Evolutionary conservation across 2,888 invertebrate genomes (phyloP).

Genomic region (Mellilla xanthometata): DNA sequence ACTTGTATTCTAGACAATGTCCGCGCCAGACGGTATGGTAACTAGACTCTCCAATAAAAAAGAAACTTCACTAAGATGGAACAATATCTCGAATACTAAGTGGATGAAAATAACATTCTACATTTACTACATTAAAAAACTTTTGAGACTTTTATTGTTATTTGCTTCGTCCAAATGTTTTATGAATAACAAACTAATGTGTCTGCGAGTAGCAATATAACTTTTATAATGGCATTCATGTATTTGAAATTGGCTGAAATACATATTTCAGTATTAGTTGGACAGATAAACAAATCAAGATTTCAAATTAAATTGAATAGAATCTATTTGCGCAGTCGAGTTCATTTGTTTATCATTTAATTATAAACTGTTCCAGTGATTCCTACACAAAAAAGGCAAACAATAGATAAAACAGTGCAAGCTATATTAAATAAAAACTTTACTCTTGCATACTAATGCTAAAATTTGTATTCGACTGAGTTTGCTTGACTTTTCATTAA

Average conservation of each 20-base stretch:
- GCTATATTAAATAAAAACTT: constrained; percentile 80
- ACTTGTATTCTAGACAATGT: constrained; percentile 19
- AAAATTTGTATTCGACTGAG: constrained; percentile 78
- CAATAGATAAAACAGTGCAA: constrained; percentile 72
- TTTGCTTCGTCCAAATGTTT: constrained; percentile 11
- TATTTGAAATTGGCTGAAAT: no score
- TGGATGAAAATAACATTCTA: constrained; percentile 20
- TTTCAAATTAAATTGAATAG: no score
- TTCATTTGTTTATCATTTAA: no score
- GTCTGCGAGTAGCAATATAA: constrained; percentile 12
- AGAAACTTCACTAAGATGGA: constrained; percentile 22
- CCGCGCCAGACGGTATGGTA: constrained; percentile 21
- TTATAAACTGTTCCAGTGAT: constrained; percentile 38
- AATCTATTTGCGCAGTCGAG: no score
- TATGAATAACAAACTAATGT: constrained; percentile 21
- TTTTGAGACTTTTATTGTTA: constrained; percentile 20
- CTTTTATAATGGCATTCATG: constrained; percentile 11
- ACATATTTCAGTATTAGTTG: no score
- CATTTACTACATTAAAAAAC: constrained; percentile 20
- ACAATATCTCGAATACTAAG: constrained; percentile 27
- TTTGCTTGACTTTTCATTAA: constrained; percentile 80
- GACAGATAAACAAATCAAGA: no score
- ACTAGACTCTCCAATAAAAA: constrained; percentile 20
- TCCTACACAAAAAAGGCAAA: constrained; percentile 63
- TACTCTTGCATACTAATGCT: constrained; percentile 79